Evolutionary conservation across 2,888 invertebrate genomes (phyloP).

Genomic region (Drosophila kuntzei): DNA sequence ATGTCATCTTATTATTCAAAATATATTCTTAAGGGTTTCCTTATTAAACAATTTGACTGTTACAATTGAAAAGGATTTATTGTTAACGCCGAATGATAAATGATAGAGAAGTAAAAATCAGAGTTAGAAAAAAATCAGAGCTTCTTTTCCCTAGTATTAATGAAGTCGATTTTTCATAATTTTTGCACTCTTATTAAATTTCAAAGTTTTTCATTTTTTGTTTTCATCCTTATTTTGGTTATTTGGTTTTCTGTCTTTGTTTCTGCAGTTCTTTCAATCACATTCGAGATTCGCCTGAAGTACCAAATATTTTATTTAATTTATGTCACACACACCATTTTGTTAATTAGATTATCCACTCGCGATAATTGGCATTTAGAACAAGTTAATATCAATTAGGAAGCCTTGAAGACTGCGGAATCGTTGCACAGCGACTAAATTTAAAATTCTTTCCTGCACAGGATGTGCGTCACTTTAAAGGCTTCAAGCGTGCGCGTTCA

Average conservation of each 20-base stretch:
- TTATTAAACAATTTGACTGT: no score
- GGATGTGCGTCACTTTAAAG: conserved; percentile 46
- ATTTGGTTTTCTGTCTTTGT: not conserved
- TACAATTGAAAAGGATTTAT: no score
- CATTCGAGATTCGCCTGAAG: not conserved
- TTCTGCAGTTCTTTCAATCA: not conserved
- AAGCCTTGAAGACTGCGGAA: conserved; percentile 3
- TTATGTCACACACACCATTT: conserved; percentile 73
- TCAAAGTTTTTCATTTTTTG: not conserved
- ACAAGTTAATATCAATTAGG: conserved; percentile 44
- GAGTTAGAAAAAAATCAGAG: no score
- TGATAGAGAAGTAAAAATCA: no score
- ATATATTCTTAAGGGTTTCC: no score
- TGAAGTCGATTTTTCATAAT: no score
- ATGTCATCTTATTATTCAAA: no score
- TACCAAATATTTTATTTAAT: conserved; percentile 15
- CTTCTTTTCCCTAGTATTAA: no score
- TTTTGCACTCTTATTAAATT: not conserved
- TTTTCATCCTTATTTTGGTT: not conserved
- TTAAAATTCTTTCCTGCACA: conserved; percentile 29
- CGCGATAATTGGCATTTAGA: conserved; percentile 69
- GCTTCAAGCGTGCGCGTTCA: conserved; percentile 24
- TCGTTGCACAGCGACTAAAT: conserved; percentile 1
- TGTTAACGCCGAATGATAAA: no score
- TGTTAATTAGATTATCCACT: conserved; percentile 75